phyloP scores from a whole-genome alignment of 2,113 vertebrate genomes.

The Grammomys surdaster region DNA sequence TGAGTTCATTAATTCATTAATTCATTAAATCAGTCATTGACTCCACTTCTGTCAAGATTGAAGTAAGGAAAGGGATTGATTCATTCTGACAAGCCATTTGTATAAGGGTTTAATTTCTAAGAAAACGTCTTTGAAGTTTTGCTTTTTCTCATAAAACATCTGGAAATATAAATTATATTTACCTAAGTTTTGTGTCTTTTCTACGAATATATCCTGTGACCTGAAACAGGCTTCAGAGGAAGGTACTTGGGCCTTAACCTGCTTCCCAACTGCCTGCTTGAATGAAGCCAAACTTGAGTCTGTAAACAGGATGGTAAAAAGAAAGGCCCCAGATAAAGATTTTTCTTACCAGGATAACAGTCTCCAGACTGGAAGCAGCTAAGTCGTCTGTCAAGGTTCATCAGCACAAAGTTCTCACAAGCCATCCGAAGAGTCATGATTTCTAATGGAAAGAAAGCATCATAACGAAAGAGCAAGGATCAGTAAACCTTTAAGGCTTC shows the following conservation, averaged over 20 bases:
- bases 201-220: background rate
- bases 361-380: background rate
- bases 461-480: background rate
- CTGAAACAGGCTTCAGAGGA: slow-evolving; percentile 2
- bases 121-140: background rate
- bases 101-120: background rate
- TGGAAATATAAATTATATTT: background rate
- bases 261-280: background rate
- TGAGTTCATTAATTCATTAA: background rate
- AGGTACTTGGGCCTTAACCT: background rate
- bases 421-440: background rate
- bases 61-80: background rate
- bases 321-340: background rate
- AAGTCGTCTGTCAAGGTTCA: background rate
- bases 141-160: background rate
- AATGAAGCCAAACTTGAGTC: background rate
- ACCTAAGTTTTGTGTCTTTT: background rate
- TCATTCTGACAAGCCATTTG: background rate
- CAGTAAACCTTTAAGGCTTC: background rate
- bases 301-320: background rate
- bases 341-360: background rate
- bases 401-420: background rate
- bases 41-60: background rate
- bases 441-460: slow-evolving; percentile 9
- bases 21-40: background rate